phyloP scores from a whole-genome alignment of 2,888 invertebrate species.

The Athripsodes cinereus region DNA sequence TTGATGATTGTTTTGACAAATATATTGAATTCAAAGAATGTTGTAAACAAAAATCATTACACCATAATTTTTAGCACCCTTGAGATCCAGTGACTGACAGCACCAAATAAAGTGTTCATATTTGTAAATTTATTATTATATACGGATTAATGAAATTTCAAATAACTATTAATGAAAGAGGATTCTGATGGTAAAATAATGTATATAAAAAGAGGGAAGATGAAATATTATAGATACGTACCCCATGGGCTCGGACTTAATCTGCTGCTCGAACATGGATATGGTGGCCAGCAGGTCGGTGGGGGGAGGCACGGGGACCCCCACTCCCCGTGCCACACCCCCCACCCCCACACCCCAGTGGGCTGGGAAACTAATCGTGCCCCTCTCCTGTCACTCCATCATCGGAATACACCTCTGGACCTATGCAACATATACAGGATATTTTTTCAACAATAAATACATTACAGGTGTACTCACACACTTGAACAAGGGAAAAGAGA shows the following conservation, averaged over 20 bases:
- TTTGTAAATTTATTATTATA: too few relatives aligned
- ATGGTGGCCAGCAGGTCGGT: slow-evolving; percentile 58
- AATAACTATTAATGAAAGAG: not conserved
- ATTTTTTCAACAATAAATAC: too few relatives aligned
- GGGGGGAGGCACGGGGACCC: slow-evolving; percentile 57
- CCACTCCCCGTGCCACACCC: slow-evolving; percentile 56
- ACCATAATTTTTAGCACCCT: too few relatives aligned
- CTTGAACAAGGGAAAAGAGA: too few relatives aligned
- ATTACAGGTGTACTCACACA: too few relatives aligned
- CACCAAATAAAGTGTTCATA: too few relatives aligned
- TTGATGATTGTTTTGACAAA: too few relatives aligned
- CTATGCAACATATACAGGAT: slow-evolving; percentile 4
- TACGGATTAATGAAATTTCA: not conserved
- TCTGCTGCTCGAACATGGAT: slow-evolving; percentile 65
- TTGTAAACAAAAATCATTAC: too few relatives aligned
- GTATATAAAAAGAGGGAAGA: not conserved
- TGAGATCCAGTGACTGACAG: too few relatives aligned
- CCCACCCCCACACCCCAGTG: slow-evolving; percentile 59
- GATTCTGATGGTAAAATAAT: not conserved
- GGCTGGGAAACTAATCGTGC: slow-evolving; percentile 56
- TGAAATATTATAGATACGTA: too few relatives aligned
- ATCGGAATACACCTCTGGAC: slow-evolving; percentile 18
- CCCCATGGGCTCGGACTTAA: slow-evolving; percentile 65
- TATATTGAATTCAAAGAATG: too few relatives aligned
- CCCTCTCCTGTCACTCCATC: slow-evolving; percentile 52